A percentile compares a stretch with the other conserved stretches of the same genome.
Conservation (phyloP, 2,797 vertebrate species). For the Nothura maculosa region DNA sequence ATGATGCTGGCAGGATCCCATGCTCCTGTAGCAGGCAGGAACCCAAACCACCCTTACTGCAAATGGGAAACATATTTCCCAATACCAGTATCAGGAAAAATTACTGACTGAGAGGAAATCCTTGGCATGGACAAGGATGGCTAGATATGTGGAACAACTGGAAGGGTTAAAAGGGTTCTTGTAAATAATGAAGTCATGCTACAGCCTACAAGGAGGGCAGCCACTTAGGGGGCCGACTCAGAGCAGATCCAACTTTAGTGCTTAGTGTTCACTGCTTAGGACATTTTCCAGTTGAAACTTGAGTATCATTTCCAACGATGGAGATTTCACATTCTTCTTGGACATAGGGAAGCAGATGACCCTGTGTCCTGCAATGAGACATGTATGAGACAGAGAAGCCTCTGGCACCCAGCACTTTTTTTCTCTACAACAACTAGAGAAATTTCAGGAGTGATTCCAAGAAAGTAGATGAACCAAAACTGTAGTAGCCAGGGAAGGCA, state of each 20-base stretch:
- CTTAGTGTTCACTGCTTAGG: not conserved
- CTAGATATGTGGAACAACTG: not conserved
- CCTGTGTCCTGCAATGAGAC: not conserved
- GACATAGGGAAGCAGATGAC: not conserved
- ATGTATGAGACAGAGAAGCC: not conserved
- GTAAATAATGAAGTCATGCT: not conserved
- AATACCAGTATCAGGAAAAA: not conserved
- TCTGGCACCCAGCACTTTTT: not conserved
- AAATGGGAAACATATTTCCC: not conserved
- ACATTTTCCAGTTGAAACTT: not conserved
- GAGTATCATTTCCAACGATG: not conserved
- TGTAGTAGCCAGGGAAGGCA: not conserved
- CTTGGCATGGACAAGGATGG: not conserved
- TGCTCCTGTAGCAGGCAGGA: not conserved
- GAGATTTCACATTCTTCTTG: rapidly evolving
- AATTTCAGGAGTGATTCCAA: not conserved
- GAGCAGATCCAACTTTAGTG: not conserved
- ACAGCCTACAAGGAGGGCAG: not conserved
- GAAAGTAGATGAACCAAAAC: not conserved
- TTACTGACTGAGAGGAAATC: not conserved
- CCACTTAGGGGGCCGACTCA: not conserved
- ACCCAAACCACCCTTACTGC: not conserved
- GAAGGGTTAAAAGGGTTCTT: not conserved
- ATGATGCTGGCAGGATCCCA: not conserved
- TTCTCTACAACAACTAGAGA: not conserved